Evolutionary conservation across 2,888 invertebrate genomes (phyloP).

Genomic region (Spodoptera picta): DNA sequence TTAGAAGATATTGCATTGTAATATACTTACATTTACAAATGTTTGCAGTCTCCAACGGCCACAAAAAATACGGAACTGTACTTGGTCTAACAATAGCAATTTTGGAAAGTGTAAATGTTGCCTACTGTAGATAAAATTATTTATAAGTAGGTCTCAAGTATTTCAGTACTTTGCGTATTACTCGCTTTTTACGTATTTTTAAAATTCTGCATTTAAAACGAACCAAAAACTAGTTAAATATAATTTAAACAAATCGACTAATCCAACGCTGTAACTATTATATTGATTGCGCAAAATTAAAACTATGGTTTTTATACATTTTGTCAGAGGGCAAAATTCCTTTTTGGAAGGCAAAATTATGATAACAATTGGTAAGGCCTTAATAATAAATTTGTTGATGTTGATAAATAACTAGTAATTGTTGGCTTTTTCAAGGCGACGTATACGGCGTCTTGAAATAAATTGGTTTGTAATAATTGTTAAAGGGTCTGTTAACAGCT

Average conservation of each 20-base stretch:
- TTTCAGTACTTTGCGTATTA: slow-evolving; percentile 15
- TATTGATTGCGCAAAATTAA: no score
- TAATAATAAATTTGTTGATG: slow-evolving; percentile 78
- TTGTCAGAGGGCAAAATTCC: slow-evolving; percentile 55
- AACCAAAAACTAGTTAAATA: no score
- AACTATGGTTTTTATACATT: slow-evolving; percentile 37
- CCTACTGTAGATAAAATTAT: slow-evolving; percentile 27
- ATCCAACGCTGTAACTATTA: no score
- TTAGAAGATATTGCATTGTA: slow-evolving; percentile 20
- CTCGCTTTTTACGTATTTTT: slow-evolving; percentile 26
- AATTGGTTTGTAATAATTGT: slow-evolving; percentile 58
- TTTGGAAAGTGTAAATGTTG: slow-evolving; percentile 12
- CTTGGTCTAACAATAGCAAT: background rate
- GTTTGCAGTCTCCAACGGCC: slow-evolving; percentile 14
- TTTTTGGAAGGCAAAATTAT: slow-evolving; percentile 62
- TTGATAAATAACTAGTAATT: slow-evolving; percentile 72
- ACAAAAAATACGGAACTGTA: background rate
- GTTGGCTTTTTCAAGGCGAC: slow-evolving; percentile 65
- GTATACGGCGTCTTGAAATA: slow-evolving; percentile 41
- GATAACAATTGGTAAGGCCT: slow-evolving; percentile 68
- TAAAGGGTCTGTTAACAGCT: slow-evolving; percentile 54
- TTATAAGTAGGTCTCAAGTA: slow-evolving; percentile 11
- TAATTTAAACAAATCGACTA: no score
- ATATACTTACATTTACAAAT: slow-evolving; percentile 10
- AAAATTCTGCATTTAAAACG: no score